These are phyloP conservation scores for Struthio camelus DNA, from an alignment of 2,113 vertebrate genomes.

Conservation along the genomic window DNA sequence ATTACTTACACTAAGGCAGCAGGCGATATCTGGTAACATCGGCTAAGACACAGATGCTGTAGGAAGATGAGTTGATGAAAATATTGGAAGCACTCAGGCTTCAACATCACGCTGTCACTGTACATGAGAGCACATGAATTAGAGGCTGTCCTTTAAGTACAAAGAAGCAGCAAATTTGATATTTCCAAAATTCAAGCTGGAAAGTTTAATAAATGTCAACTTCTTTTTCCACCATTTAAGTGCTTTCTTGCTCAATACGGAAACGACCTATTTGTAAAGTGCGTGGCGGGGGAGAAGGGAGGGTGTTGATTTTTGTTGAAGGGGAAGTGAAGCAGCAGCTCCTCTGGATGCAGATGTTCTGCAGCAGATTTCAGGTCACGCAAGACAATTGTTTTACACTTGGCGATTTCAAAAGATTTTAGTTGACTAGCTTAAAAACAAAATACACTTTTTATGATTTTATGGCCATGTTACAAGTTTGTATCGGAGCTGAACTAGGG, in stretches of 20 bases:
- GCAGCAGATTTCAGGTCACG: neutral
- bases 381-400: neutral
- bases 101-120: conserved; percentile 92
- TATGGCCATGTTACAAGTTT: neutral
- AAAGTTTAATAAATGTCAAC: neutral
- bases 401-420: neutral
- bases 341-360: neutral
- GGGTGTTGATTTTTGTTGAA: neutral
- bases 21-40: conserved; percentile 92
- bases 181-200: neutral
- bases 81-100: conserved; percentile 82
- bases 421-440: neutral
- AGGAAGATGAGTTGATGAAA: conserved; percentile 80
- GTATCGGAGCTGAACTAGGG: neutral
- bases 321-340: neutral
- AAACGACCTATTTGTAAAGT: neutral
- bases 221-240: neutral
- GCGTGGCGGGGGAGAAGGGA: fast-evolving
- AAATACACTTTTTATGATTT: neutral
- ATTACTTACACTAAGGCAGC: conserved; percentile 83
- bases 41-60: conserved; percentile 87
- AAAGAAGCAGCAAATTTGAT: neutral
- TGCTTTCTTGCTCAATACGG: neutral
- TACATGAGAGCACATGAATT: conserved; percentile 1
- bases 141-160: neutral